phyloP scores from a whole-genome alignment of 2,888 invertebrate genomes.

The Empis livida region DNA sequence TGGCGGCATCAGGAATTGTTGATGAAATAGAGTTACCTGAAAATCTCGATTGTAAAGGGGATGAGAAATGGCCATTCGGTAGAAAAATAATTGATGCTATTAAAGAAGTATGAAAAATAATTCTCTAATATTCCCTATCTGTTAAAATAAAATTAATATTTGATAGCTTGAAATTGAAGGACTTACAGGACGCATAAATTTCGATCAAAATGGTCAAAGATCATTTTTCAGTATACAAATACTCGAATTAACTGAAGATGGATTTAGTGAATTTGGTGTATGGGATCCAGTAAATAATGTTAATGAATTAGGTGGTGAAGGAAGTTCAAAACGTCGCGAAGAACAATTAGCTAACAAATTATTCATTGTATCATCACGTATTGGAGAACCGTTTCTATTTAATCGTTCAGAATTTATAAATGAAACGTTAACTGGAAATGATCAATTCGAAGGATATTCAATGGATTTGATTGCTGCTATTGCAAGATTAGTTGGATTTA shows the following conservation, averaged over 20 bases:
- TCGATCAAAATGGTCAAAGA: conserved; percentile 48
- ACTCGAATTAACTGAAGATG: conserved; percentile 47
- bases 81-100: conserved; percentile 53
- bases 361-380: conserved; percentile 53
- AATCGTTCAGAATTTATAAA: conserved; percentile 53
- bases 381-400: conserved; percentile 60
- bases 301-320: conserved; percentile 10
- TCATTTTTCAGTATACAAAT: conserved; percentile 52
- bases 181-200: conserved; percentile 30
- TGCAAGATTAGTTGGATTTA: conserved; percentile 52
- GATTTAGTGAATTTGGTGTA: conserved; percentile 41
- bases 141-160: not conserved
- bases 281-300: conserved; percentile 34
- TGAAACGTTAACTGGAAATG: conserved; percentile 52
- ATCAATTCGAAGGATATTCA: conserved; percentile 76
- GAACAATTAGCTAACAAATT: conserved; percentile 47
- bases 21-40: conserved; percentile 23
- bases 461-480: conserved; percentile 81
- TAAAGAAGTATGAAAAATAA: conserved; percentile 42
- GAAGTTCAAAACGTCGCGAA: conserved; percentile 11
- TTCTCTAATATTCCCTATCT: not conserved
- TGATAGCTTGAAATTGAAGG: conserved; percentile 27
- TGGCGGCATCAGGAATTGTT: conserved; percentile 26
- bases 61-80: conserved; percentile 44
- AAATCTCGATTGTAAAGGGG: conserved; percentile 31